Evolutionary conservation across 30 jellyfish, hydroid and myxozoan species (phyloP), one percentile per base, ranked within the genome.

Genomic region (Pelagia noctiluca): DNA sequence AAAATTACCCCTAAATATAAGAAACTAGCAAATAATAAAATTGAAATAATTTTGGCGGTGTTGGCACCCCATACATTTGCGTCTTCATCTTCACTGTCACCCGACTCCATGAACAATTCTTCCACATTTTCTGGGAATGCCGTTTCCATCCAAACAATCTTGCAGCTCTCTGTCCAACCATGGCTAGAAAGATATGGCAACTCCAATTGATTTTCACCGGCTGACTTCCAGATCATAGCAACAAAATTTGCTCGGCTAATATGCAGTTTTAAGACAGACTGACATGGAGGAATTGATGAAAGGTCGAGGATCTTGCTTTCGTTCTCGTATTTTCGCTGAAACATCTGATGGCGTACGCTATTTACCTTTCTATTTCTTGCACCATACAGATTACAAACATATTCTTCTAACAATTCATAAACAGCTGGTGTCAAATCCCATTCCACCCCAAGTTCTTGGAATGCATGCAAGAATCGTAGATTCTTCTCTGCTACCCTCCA

Each of bases 341-440:
- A n/a, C n/a, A n/a, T n/a, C n/a, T n/a, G n/a, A n/a, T n/a, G n/a
- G n/a, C n/a, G n/a, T n/a, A n/a, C n/a, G n/a, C n/a, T n/a, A n/a
- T n/a, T n/a, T n/a, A n/a, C n/a, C n/a, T n/a, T n/a, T n/a, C n/a
- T n/a, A n/a, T n/a, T n/a, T n/a, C n/a, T n/a, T n/a, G 11, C 25
- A 16, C 16, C 32, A n/a, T 67, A 22, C 32, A 67, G 16, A 12
- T 67, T 18, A n/a, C n/a, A n/a, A n/a, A n/a, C n/a, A n/a, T n/a
- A n/a, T n/a, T n/a, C n/a, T 31, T 21, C 77, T 21, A 24, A 63
- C 76, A 46, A 30, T 46, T 71, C 76, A 26, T n/a, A n/a, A 24
- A 71, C 79, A 21, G 32, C 50, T 21, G 34, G 72, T 71, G 84
- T 13, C 26, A 71, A 34, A 71, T 71, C 28, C 76, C 84, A 71